Percentiles rank a stretch among this genome's conserved stretches.
Evolutionary conservation across 2,113 vertebrate genomes (phyloP).

Genomic region (Toxotes jaculatrix): DNA sequence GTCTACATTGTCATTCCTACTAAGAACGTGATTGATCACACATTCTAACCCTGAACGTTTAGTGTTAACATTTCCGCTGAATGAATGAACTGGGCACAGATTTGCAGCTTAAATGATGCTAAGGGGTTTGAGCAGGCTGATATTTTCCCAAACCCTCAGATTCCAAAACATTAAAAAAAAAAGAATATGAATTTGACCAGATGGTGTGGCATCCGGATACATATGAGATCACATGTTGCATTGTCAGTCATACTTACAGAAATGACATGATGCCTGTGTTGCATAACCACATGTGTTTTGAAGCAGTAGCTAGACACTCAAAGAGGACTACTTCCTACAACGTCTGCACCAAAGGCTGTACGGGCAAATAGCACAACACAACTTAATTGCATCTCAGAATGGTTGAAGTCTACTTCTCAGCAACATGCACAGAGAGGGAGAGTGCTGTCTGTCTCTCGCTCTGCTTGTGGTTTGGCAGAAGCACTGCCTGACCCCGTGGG

Average conservation of each 20-base stretch:
- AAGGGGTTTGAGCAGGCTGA: not conserved
- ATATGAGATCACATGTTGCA: not conserved
- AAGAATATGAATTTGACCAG: not conserved
- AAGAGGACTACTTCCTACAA: not conserved
- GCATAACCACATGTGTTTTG: not conserved
- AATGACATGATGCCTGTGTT: not conserved
- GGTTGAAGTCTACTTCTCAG: constrained; percentile 9
- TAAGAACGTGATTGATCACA: not conserved
- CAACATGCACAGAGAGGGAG: constrained; percentile 11
- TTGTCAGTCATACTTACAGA: not conserved
- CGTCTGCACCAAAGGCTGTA: not conserved
- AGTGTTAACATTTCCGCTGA: not conserved
- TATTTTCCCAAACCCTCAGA: not conserved
- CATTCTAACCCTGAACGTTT: no score
- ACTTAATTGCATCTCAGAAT: constrained; percentile 10
- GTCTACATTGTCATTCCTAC: not conserved
- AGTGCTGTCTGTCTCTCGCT: constrained; percentile 50
- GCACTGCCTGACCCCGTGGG: constrained; percentile 51
- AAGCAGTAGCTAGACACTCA: not conserved
- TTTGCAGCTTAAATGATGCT: not conserved
- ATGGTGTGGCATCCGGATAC: not conserved
- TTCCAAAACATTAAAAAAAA: not conserved
- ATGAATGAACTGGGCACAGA: not conserved
- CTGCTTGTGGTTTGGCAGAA: constrained; percentile 59
- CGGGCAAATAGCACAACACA: not conserved